These are phyloP conservation scores for Neodiprion lecontei DNA, from an alignment of 1,140 invertebrate species.

Conservation along the genomic window DNA sequence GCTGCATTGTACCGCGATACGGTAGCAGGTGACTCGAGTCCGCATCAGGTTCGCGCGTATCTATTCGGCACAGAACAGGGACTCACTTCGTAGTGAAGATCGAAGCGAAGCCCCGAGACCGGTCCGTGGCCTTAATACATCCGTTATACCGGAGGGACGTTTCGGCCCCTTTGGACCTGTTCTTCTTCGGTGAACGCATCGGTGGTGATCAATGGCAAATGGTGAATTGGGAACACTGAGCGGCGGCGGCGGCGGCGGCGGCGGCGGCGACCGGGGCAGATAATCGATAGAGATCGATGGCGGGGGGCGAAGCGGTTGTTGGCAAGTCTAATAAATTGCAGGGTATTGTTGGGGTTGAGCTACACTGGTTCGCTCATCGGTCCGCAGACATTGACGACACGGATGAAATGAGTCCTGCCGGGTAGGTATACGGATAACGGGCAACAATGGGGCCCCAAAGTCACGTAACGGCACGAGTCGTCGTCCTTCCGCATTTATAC, in stretches of 20 bases:
- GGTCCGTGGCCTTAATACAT: too few species aligned
- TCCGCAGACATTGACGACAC: background rate
- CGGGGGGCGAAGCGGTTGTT: background rate
- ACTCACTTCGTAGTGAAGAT: too few species aligned
- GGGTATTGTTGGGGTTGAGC: background rate
- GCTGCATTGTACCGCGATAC: too few species aligned
- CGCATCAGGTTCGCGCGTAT: too few species aligned
- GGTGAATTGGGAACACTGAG: too few species aligned
- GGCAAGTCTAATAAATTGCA: conserved; percentile 1
- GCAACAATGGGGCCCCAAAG: background rate
- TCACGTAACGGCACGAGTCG: background rate
- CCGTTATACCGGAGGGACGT: background rate
- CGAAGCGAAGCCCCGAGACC: too few species aligned
- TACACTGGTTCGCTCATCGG: background rate
- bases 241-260: too few species aligned
- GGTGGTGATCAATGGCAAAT: background rate
- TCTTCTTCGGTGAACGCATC: background rate
- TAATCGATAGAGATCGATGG: background rate
- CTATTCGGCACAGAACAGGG: too few species aligned
- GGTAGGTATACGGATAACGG: background rate
- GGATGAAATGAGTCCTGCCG: background rate
- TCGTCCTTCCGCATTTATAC: background rate
- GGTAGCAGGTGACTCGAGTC: too few species aligned
- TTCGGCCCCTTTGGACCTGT: background rate
- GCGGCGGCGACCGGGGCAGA: background rate